Evolutionary conservation across 53 echinoderm and acorn worm species (phyloP), one percentile per base, ranked within the genome.

Genomic region (Actinopyga echinites): DNA sequence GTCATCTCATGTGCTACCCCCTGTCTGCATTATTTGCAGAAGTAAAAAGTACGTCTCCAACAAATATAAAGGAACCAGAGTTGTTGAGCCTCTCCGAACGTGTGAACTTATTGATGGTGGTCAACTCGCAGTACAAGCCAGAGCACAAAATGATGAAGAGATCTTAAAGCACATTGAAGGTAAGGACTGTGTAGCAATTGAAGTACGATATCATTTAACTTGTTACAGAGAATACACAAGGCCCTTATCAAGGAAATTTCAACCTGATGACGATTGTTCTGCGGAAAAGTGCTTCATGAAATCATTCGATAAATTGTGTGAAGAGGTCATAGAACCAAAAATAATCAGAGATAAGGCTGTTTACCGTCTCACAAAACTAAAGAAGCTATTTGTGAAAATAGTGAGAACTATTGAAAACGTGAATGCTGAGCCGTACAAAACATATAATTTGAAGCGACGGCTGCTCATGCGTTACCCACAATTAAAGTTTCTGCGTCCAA

Each of bases 21-120:
- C 40, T 9, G 20, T n/a, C 38, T 83, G 67, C 30, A 83, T 45
- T n/a, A 0, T 62, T 43, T 61, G 21, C 38, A 7, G 22, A 30
- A 21, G 29, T 1, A 80, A 12, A 24, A 62, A 82, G n/a, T 73
- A 43, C 45, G 12, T 3, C 8, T 43, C 38, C 60, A 74, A 69
- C 68, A 84, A 54, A 56, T 33, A 30, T 57, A 68, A 84, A 84
- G 73, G 84, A 30, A 84, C 68, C 31, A 53, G 84, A 28, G 69
- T 56, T 12, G 69, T 32, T 37, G 69, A 69, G 55, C 71, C 84
- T 56, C 84, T 84, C 53, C 26, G 71, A 68, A 83, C 31, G 49
- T 85, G 85, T 63, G 85, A 85, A 69, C 32, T 61, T 59, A 59
- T 75, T 38, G 74, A 85, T 35, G 75, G 85, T 45, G 85, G 74